Evolutionary conservation across 2,888 invertebrate genomes (phyloP), one percentile per base, ranked within the genome.

Genomic region (Ceratothoa steindachneri): DNA sequence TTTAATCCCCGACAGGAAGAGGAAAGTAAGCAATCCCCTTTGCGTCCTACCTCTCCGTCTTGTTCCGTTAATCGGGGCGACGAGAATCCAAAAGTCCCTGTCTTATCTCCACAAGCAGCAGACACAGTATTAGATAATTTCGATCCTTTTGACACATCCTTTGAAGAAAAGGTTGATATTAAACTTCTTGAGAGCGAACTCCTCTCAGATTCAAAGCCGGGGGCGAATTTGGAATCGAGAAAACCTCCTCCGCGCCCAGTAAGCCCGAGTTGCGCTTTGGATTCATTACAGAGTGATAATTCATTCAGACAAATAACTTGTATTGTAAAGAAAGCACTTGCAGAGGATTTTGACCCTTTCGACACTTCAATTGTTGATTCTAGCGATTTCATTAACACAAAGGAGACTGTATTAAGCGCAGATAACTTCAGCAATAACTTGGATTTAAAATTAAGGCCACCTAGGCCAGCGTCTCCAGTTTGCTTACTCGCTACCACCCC

Each of bases 181-280:
- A 70, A 74, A 82, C 83, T 92, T 27, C 84, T 93, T 0, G 93
- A 93, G 84, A 90, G 89, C 64, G 93, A 93, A 84, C 86, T 93
- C 81, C 87, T 80, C 15, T 41, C 41, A 9, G 41, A 41, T 41
- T 41, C 41, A 5, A 41, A 41, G 15, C 60, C 60, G 0, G 28
- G 2, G n/a, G 30, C 30, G 0, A 28, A 12, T 29, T 15, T 1
- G 7, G 30, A 55, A 28, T 65, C 31, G 22, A 24, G 31, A 2
- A 30, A 71, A 15, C 65, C 41, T 1, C 77, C 77, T n/a, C 73
- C 78, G 3, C 67, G 74, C 24, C 79, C 79, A 28, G 67, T 73
- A 24, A 70, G 30, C 24, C 55, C 72, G 7, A 67, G 66, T n/a
- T 74, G 71, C 41, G 30, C 72, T 29, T 30, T 72, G 51, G 55